Percentiles rank a stretch among this genome's conserved stretches.
These are phyloP conservation scores for Scortum barcoo DNA, from an alignment of 2,113 vertebrate species.

Conservation along the genomic window DNA sequence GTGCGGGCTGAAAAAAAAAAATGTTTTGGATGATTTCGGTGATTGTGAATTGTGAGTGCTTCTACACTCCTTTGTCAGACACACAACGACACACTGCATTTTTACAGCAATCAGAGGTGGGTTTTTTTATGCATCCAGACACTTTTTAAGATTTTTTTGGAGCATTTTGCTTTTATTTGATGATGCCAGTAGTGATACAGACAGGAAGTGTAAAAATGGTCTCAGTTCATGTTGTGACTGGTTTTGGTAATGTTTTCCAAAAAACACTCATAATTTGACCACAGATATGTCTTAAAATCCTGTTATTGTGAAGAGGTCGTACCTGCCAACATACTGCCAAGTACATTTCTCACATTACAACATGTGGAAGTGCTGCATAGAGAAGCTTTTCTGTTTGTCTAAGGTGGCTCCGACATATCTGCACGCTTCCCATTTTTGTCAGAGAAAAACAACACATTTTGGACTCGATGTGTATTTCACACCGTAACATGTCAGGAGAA, in stretches of 20 bases:
- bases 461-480: slow-evolving; percentile 5
- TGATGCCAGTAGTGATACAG: not conserved
- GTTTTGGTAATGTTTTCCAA: too few species aligned
- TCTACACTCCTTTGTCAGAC: not conserved
- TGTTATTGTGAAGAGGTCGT: not conserved
- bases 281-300: not conserved
- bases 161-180: not conserved
- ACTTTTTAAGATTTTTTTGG: not conserved
- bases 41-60: slow-evolving; percentile 6
- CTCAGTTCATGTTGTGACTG: too few species aligned
- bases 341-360: not conserved
- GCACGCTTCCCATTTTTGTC: not conserved
- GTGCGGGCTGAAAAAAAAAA: not conserved
- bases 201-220: not conserved
- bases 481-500: not conserved
- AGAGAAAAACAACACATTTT: not conserved
- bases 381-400: slow-evolving; percentile 41
- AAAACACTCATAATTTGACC: not conserved
- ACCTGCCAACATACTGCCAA: not conserved
- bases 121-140: not conserved
- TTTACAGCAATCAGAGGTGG: not conserved
- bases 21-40: not conserved
- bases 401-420: slow-evolving; percentile 15
- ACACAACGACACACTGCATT: not conserved
- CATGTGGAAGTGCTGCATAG: not conserved